Base-by-base conservation (phyloP, 2,888 invertebrate species). In the Cheilosia variabilis region DNA sequence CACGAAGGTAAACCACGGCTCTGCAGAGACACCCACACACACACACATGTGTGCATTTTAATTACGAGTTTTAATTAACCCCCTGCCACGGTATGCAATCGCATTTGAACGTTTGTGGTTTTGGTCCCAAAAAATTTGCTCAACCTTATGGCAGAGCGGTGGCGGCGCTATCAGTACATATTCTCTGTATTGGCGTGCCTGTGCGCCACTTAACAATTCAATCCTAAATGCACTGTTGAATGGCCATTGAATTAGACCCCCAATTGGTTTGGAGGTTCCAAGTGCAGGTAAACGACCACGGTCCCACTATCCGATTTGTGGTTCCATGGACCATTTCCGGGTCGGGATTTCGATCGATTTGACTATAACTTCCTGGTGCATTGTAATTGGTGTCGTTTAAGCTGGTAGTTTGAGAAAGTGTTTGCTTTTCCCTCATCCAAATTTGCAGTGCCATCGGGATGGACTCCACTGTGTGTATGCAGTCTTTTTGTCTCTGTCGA, bases 61-160 rank as follows among this genome's bases (percentile, higher is more conserved):
- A 69, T 53, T 57, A 81, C 19, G 63, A 76, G 34, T 71, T 77
- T 77, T 77, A 77, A 82, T 82, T 71, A 82, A 65, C 82, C 63
- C 58, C 24, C 69, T 65, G 69, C 63, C 69, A 69, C 10, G 24
- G 52, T 22, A 41, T 52, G 43, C 43, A 60, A n/a, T 43, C 37
- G 37, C 41, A 62, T 60, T 80, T 73, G 47, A 55, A 63, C 75
- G 41, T 75, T 45, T 77, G 82, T 27, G 82, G 82, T 71, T 77
- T 60, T 37, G 52, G 19, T 9, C 22, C 22, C 47, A 15, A 57
- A 69, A 81, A 68, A 60, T 53, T 9, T 22, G 7, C 1, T 50
- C 19, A 9, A 17, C 6, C 24, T 52, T 34, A 50, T 3, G 27
- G 41, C 17, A 68, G 27, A n/a, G 62, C 27, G 4, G 47, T 9